Base-by-base conservation (phyloP, 2,113 vertebrate species). In the Laticauda laticaudata region DNA sequence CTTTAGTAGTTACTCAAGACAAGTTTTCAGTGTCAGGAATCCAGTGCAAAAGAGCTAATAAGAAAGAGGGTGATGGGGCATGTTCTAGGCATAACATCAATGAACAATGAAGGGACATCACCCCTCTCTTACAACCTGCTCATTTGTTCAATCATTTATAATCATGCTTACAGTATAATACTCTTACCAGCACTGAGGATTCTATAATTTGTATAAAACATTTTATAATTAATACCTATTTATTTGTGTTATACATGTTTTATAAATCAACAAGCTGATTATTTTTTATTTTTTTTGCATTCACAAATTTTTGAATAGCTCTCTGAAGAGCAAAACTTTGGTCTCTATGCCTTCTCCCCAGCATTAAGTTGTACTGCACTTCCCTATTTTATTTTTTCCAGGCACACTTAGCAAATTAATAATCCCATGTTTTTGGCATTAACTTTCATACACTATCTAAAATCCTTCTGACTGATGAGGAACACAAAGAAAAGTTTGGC, bases 391-490 rank as follows among this genome's bases (percentile, higher is more conserved):
- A 64, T 29, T 64, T 64, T 64, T 64, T 64, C 3, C 26, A 69
- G 12, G 69, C n/a, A 34, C 0, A 0, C 64, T 75, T 39, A 34
- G 2, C 5, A 75, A 75, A 34, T 75, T 34, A 75, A 75, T 75
- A 69, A 69, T 69, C 61, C 61, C 29, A 69, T 12, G 8, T 59
- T 59, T 59, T 59, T 10, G 9, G 7, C 57, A 26, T 59, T 75
- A 5, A 34, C 69, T 34, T 34, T 34, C 64, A 75, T 75, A 15
- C 14, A 75, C 34, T 75, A 18, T 75, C 12, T 75, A 75, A 75
- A 75, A 75, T 34, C 29, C 14, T 75, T 75, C 64, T 93, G 93
- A 87, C 53, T 94, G 91, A 43, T 88, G 45, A 48, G 4, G 21
- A 1, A 0, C 0, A 7, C n/a, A 45, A 90, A 86, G 10, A 89